phyloP scores from a whole-genome alignment of 2,888 invertebrate genomes.

The Xanthorhoe designata region DNA sequence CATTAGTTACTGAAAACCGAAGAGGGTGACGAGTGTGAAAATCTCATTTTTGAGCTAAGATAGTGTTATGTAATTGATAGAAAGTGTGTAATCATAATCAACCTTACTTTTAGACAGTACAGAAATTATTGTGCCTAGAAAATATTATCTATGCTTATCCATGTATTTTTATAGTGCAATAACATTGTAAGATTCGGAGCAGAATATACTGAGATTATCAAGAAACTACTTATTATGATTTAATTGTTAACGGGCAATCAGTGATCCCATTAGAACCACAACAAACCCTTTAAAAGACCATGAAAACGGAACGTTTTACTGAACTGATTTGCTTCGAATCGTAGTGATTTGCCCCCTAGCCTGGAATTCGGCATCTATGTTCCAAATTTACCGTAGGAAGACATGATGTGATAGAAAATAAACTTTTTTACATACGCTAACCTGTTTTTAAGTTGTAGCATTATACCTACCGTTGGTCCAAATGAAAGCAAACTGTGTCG shows the following conservation, averaged over 20 bases:
- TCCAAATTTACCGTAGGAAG: constrained; percentile 80
- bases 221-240: constrained; percentile 34
- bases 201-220: constrained; percentile 47
- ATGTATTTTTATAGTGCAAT: constrained; percentile 83
- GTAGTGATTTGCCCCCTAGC: constrained; percentile 74
- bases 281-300: constrained; percentile 22
- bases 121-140: constrained; percentile 83
- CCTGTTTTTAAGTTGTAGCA: constrained; percentile 51
- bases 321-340: constrained; percentile 70
- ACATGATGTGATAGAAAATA: constrained; percentile 83
- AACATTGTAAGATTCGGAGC: constrained; percentile 71
- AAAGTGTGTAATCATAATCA: constrained; percentile 74
- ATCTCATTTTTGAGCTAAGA: constrained; percentile 53
- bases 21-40: constrained; percentile 41
- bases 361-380: constrained; percentile 78
- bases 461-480: constrained; percentile 36
- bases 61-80: constrained; percentile 69
- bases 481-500: constrained; percentile 56
- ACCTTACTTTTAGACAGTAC: constrained; percentile 74
- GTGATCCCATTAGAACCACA: constrained; percentile 32
- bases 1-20: constrained; percentile 29
- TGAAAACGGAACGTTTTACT: constrained; percentile 16
- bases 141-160: constrained; percentile 70
- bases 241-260: constrained; percentile 3
- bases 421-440: constrained; percentile 85